These are phyloP conservation scores for Vombatus ursinus DNA, from an alignment of 2,113 vertebrate species.

Conservation along the genomic window DNA sequence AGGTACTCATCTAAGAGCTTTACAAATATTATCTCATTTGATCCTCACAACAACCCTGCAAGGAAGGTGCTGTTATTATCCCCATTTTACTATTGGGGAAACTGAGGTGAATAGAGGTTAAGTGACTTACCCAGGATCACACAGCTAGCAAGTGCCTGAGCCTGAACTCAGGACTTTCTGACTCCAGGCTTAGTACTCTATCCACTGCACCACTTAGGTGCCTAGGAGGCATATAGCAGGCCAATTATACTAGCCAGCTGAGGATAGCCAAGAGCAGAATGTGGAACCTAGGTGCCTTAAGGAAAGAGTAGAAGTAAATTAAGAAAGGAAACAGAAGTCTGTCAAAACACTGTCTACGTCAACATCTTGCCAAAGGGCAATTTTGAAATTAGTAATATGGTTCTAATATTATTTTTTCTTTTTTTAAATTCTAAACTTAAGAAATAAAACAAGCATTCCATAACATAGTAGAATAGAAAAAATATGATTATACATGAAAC, in stretches of 20 bases:
- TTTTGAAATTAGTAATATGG: neutral
- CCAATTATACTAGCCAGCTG: neutral
- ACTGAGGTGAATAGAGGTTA: neutral
- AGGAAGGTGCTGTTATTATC: neutral
- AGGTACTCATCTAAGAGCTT: neutral
- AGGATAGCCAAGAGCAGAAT: neutral
- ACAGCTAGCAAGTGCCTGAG: neutral
- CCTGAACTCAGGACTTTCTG: neutral
- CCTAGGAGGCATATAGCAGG: neutral
- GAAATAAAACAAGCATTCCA: neutral
- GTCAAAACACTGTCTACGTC: neutral
- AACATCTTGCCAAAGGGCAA: neutral
- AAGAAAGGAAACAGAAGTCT: neutral
- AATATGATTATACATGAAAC: neutral
- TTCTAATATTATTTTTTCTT: neutral
- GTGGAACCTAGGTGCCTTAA: neutral
- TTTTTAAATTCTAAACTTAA: neutral
- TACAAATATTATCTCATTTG: neutral
- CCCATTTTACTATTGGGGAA: neutral
- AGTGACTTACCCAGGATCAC: neutral
- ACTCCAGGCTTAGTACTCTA: neutral
- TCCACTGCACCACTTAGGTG: neutral
- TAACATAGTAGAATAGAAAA: neutral
- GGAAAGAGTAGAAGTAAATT: neutral
- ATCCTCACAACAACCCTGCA: neutral